phyloP scores from a whole-genome alignment of 2,113 vertebrate genomes.

The Tachuris rubrigastra region DNA sequence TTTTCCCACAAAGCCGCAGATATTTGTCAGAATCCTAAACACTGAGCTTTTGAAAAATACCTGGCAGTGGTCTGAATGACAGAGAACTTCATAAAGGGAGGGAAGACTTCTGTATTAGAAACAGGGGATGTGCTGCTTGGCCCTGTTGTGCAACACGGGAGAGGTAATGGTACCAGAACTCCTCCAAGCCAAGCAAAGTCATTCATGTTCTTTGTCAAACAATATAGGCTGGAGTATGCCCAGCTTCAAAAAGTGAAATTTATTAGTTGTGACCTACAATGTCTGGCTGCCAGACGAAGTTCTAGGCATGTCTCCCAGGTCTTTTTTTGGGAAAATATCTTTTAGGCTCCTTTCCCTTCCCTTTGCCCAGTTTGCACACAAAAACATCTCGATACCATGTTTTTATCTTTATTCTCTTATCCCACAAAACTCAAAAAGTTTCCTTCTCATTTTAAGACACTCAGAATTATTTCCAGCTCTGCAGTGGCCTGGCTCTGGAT shows the following conservation, averaged over 20 bases:
- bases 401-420: conserved; percentile 24
- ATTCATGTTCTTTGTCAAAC: neutral
- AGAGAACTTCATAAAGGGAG: neutral
- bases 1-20: neutral
- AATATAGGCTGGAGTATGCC: neutral
- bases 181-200: neutral
- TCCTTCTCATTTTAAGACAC: neutral
- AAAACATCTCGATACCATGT: neutral
- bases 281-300: conserved; percentile 21
- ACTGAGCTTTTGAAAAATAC: neutral
- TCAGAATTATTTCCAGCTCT: conserved; percentile 55
- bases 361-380: neutral
- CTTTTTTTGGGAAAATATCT: neutral
- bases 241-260: neutral
- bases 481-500: conserved; percentile 12
- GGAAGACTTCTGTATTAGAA: neutral
- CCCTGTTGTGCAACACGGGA: neutral
- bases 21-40: neutral
- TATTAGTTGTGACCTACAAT: conserved; percentile 34
- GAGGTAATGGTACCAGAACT: neutral
- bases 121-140: neutral
- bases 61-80: neutral
- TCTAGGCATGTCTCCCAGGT: conserved; percentile 11
- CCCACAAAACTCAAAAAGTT: neutral
- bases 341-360: neutral